These are phyloP conservation scores for Neolamprologus tretocephalus DNA, from an alignment of 2,113 vertebrate genomes.

Conservation along the genomic window DNA sequence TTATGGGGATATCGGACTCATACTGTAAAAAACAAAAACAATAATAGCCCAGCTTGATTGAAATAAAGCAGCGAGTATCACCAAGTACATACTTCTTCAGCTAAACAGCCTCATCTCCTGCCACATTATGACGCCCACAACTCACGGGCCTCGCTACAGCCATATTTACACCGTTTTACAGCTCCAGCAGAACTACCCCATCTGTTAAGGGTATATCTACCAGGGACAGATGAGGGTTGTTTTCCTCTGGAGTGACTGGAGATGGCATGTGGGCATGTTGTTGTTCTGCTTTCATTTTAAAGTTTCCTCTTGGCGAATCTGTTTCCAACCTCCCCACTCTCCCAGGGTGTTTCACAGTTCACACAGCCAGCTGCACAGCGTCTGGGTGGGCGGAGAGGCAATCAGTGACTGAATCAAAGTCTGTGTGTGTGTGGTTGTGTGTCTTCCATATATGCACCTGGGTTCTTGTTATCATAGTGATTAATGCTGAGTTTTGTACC, in stretches of 20 bases:
- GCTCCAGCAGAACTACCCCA: neutral
- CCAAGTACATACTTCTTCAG: neutral
- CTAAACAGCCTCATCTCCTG: neutral
- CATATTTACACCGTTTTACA: neutral
- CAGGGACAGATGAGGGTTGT: neutral
- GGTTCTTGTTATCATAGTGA: neutral
- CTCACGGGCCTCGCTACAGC: neutral
- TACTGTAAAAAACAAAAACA: neutral
- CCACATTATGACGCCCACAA: neutral
- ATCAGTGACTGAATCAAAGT: neutral
- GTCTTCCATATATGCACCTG: neutral
- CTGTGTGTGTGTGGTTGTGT: neutral
- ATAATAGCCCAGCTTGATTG: neutral
- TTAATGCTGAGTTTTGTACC: neutral
- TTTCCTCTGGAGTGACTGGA: neutral
- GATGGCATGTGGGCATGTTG: slow-evolving; percentile 16
- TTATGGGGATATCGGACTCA: neutral
- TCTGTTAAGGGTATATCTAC: slow-evolving; percentile 6
- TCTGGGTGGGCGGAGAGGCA: slow-evolving; percentile 5
- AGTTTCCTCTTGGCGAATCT: neutral
- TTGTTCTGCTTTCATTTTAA: slow-evolving; percentile 14
- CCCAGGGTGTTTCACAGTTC: slow-evolving; percentile 19
- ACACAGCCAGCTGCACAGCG: slow-evolving; percentile 31
- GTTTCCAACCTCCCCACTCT: neutral
- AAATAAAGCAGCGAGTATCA: neutral